phyloP scores from a whole-genome alignment of 2,888 invertebrate species.

The Clanis bilineata region DNA sequence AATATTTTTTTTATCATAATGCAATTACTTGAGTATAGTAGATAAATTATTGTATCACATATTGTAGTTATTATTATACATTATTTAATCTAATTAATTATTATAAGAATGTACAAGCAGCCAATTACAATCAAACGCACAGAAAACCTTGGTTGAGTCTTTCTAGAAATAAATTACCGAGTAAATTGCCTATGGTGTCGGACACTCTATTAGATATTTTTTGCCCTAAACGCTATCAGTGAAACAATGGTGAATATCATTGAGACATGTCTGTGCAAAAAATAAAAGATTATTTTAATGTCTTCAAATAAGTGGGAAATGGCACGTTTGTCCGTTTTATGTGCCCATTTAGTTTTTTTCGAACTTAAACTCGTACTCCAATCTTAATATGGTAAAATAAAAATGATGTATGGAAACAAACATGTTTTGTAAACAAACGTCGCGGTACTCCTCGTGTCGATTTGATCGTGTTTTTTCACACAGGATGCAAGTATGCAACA shows the following conservation, averaged over 20 bases:
- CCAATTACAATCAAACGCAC: constrained; percentile 14
- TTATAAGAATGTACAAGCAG: constrained; percentile 8
- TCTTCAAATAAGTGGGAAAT: constrained; percentile 4
- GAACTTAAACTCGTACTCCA: background rate
- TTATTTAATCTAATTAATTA: constrained; percentile 1
- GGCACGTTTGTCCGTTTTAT: background rate
- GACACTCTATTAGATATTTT: constrained; percentile 40
- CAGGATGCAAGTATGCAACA: background rate
- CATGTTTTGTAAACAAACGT: constrained; percentile 2
- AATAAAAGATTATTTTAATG: constrained; percentile 23
- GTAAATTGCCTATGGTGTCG: constrained; percentile 28
- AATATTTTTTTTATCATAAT: too few species aligned
- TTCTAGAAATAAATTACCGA: constrained; percentile 38
- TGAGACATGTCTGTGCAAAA: constrained; percentile 26
- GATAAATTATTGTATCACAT: too few species aligned
- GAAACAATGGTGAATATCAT: constrained; percentile 44
- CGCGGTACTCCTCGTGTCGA: background rate
- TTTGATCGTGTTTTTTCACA: background rate
- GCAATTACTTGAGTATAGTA: too few species aligned
- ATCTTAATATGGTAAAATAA: background rate
- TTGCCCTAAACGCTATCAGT: constrained; percentile 29
- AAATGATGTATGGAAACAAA: background rate
- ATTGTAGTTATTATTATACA: constrained; percentile 13
- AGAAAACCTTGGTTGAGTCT: constrained; percentile 32
- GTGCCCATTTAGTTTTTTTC: constrained; percentile 3